These are phyloP conservation scores for Saccostrea glomerata DNA, from an alignment of 1,140 invertebrate species.

Conservation along the genomic window DNA sequence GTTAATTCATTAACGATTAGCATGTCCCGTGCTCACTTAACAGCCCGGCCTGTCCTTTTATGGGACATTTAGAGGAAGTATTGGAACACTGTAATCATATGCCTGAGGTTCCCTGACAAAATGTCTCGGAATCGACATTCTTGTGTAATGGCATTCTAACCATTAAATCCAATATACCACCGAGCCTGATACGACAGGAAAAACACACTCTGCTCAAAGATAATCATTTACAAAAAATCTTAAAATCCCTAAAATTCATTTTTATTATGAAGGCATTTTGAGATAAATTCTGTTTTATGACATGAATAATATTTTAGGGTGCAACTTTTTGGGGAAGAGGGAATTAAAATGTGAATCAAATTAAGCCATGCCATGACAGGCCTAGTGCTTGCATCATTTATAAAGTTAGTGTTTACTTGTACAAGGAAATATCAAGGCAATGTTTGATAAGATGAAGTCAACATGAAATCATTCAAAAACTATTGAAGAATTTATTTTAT, in stretches of 20 bases:
- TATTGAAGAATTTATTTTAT: not conserved
- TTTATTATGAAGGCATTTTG: not conserved
- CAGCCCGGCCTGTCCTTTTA: not conserved
- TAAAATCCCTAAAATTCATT: not conserved
- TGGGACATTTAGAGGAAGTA: constrained; percentile 1
- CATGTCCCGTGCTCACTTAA: not conserved
- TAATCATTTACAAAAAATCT: not conserved
- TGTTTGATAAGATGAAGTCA: too few relatives aligned
- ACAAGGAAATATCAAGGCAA: not conserved
- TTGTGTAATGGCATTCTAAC: not conserved
- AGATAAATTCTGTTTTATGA: constrained; percentile 15
- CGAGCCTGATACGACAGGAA: not conserved
- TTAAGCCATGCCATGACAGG: not conserved
- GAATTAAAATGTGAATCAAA: not conserved
- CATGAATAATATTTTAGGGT: not conserved
- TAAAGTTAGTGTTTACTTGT: not conserved
- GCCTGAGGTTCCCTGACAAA: not conserved
- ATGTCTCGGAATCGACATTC: not conserved
- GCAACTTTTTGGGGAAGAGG: not conserved
- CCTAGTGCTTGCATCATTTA: not conserved
- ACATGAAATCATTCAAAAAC: not conserved
- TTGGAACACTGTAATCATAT: not conserved
- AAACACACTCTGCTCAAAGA: not conserved
- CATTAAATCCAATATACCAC: constrained; percentile 19
- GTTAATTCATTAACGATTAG: not conserved